phyloP scores from a whole-genome alignment of 2,113 vertebrate genomes.

The Polypterus senegalus region DNA sequence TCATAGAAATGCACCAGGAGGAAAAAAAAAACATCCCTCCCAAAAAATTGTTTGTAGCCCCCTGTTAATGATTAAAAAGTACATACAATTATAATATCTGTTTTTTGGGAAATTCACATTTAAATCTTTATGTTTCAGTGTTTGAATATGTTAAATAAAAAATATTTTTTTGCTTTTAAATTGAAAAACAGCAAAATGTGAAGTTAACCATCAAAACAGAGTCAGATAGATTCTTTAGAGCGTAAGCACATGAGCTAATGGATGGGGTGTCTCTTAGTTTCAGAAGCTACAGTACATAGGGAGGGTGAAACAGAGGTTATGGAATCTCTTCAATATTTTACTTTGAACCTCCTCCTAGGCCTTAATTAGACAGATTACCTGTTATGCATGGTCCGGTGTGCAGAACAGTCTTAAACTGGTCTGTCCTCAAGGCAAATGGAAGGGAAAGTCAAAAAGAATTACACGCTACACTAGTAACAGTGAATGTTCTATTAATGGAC shows the following conservation, averaged over 20 bases:
- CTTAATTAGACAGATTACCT: slow-evolving; percentile 98
- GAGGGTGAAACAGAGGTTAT: slow-evolving; percentile 89
- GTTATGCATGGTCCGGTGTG: slow-evolving; percentile 75
- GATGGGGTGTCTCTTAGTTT: slow-evolving; percentile 54
- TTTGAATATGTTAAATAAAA: slow-evolving; percentile 53
- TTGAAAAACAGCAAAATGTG: slow-evolving; percentile 61
- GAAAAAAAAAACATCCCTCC: slow-evolving; percentile 24
- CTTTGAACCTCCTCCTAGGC: slow-evolving; percentile 70
- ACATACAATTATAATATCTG: slow-evolving; percentile 29
- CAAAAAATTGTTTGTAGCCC: too few species aligned
- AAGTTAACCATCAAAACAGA: slow-evolving; percentile 64
- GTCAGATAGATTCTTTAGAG: slow-evolving; percentile 58
- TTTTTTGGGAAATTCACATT: slow-evolving; percentile 42
- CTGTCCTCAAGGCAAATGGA: slow-evolving; percentile 86
- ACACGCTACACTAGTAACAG: slow-evolving; percentile 65
- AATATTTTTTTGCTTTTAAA: slow-evolving; percentile 52
- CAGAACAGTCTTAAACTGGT: slow-evolving; percentile 71
- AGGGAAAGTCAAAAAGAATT: slow-evolving; percentile 81
- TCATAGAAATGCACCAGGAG: slow-evolving; percentile 54
- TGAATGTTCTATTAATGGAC: slow-evolving; percentile 55
- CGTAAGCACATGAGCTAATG: slow-evolving; percentile 71
- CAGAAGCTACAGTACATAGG: slow-evolving; percentile 59
- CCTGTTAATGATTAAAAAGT: slow-evolving; percentile 16
- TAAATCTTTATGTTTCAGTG: slow-evolving; percentile 42
- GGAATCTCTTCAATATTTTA: slow-evolving; percentile 82